Conservation (phyloP, 2,113 vertebrate genomes). For the Engystomops pustulosus region DNA sequence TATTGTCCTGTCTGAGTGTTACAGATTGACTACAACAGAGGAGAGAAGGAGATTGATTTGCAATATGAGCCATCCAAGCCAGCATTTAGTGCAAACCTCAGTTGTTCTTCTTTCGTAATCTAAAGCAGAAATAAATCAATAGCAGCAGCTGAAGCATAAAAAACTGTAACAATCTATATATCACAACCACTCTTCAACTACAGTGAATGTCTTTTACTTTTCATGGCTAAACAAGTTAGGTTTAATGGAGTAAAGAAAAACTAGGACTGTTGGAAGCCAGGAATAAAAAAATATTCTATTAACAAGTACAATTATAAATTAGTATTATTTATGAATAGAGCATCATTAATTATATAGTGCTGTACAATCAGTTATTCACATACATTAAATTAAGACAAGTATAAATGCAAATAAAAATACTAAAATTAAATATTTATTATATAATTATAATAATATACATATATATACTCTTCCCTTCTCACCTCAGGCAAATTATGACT, state of each 20-base stretch:
- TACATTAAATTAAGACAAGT: too few species aligned
- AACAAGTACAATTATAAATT: neutral
- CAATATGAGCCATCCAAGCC: conserved; percentile 20
- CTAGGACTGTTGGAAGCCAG: neutral
- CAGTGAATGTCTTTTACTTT: conserved; percentile 12
- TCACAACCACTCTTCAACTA: neutral
- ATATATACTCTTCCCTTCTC: too few species aligned
- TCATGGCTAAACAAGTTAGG: neutral
- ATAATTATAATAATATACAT: too few species aligned
- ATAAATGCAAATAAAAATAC: too few species aligned
- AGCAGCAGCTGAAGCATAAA: neutral
- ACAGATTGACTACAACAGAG: conserved; percentile 25
- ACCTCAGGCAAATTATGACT: too few species aligned
- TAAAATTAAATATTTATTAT: too few species aligned
- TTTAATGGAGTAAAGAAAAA: neutral
- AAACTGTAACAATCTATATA: conserved; percentile 42
- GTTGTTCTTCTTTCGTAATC: conserved; percentile 41
- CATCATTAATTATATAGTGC: too few species aligned
- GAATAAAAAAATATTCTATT: neutral
- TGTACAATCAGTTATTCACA: too few species aligned
- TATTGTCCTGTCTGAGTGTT: conserved; percentile 26
- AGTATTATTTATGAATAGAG: too few species aligned
- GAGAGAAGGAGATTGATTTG: conserved; percentile 43
- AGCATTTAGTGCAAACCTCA: conserved; percentile 45
- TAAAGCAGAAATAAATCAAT: conserved; percentile 50